Conservation (phyloP, 2,113 vertebrate species). For the Eulacestoma nigropectus region DNA sequence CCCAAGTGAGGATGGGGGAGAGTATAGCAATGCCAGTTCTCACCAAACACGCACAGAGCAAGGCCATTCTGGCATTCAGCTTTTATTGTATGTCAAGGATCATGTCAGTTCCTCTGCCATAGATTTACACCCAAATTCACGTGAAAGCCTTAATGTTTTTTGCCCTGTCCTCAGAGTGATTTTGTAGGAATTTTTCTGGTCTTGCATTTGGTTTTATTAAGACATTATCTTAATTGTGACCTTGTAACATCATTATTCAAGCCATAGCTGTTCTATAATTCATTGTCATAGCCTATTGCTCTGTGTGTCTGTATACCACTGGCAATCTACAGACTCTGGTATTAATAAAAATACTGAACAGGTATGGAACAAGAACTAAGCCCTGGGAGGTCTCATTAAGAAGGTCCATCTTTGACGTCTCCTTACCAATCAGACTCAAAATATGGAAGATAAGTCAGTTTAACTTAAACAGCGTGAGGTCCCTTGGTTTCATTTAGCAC, state of each 20-base stretch:
- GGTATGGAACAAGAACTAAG: not conserved
- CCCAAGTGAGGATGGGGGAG: fast-evolving
- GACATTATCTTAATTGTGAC: not conserved
- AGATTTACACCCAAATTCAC: not conserved
- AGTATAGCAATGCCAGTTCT: not conserved
- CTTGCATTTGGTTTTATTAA: not conserved
- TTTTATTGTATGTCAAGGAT: not conserved
- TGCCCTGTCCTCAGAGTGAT: too few relatives aligned
- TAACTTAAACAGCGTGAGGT: not conserved
- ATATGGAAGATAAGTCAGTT: not conserved
- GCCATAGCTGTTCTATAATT: not conserved
- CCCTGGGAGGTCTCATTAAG: not conserved
- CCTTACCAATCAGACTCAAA: not conserved
- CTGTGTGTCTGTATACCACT: fast-evolving
- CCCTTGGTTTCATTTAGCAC: not conserved
- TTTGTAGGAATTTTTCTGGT: not conserved
- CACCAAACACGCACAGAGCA: fast-evolving
- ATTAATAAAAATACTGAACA: not conserved
- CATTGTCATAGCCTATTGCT: fast-evolving
- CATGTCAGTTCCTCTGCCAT: fast-evolving
- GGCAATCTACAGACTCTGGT: not conserved
- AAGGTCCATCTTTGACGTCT: not conserved
- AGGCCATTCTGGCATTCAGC: not conserved
- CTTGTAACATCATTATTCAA: not conserved
- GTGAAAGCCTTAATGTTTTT: not conserved